Conservation (phyloP, 2,888 invertebrate species). For the Conus canariensis region DNA sequence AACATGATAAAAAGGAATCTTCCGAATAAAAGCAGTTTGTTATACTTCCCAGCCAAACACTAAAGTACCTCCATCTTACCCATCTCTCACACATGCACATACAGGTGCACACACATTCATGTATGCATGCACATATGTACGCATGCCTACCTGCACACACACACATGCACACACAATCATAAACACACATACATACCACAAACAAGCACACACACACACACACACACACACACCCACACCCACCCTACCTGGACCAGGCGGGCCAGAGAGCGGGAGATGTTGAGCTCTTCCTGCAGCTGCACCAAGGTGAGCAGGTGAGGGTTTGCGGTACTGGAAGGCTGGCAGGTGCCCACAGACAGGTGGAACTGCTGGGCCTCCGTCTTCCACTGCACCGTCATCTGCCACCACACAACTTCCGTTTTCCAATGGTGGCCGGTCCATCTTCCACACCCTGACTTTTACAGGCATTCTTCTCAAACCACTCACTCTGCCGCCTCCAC, state of each 20-base stretch:
- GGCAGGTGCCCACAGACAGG: slow-evolving; percentile 80
- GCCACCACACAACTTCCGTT: slow-evolving; percentile 8
- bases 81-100: too few relatives aligned
- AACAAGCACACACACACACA: not conserved
- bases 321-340: slow-evolving; percentile 81
- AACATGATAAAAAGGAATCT: too few relatives aligned
- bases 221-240: not conserved
- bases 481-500: too few relatives aligned
- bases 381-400: slow-evolving; percentile 70
- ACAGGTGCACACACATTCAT: too few relatives aligned
- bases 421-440: slow-evolving; percentile 64
- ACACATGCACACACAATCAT: not conserved
- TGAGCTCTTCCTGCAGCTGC: slow-evolving; percentile 93
- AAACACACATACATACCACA: not conserved
- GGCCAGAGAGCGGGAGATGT: slow-evolving; percentile 86
- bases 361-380: slow-evolving; percentile 82
- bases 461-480: not conserved
- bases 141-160: too few relatives aligned
- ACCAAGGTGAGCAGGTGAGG: slow-evolving; percentile 93
- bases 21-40: too few relatives aligned
- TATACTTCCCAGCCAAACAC: too few relatives aligned
- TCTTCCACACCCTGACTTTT: not conserved
- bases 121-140: too few relatives aligned
- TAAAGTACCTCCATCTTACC: too few relatives aligned
- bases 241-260: slow-evolving; percentile 84